phyloP scores from a whole-genome alignment of 2,888 invertebrate genomes.

The Boloria euphrosyne region DNA sequence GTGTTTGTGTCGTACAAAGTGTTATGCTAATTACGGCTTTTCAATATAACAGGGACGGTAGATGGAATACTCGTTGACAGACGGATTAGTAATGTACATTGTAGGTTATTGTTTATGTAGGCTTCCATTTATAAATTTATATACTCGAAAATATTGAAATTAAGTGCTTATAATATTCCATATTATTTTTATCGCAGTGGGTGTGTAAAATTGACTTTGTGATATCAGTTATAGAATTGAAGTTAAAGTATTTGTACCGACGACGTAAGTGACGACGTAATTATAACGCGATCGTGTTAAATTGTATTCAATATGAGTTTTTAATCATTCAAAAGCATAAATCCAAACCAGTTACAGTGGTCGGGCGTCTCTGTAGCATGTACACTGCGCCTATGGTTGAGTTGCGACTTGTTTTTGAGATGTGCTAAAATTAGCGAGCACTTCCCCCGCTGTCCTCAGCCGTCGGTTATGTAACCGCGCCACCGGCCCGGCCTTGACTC shows the following conservation, averaged over 20 bases:
- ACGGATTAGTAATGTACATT: no score
- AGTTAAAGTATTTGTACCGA: slow-evolving; percentile 9
- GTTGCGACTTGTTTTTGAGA: slow-evolving; percentile 67
- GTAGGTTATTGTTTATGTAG: no score
- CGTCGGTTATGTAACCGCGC: slow-evolving; percentile 72
- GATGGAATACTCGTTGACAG: slow-evolving; percentile 8
- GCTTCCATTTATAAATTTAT: no score
- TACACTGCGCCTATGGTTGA: slow-evolving; percentile 54
- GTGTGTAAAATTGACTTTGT: slow-evolving; percentile 21
- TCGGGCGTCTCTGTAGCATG: slow-evolving; percentile 36
- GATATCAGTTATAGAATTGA: slow-evolving; percentile 17
- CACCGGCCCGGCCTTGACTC: slow-evolving; percentile 77
- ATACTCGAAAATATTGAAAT: neutral
- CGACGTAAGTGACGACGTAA: neutral
- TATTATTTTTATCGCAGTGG: slow-evolving; percentile 3
- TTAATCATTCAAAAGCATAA: slow-evolving; percentile 7
- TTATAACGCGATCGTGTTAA: neutral
- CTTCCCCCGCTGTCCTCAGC: slow-evolving; percentile 60
- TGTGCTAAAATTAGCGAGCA: slow-evolving; percentile 75
- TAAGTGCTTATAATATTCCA: slow-evolving; percentile 11
- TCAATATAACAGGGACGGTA: slow-evolving; percentile 18
- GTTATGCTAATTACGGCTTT: slow-evolving; percentile 23
- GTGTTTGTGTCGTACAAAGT: slow-evolving; percentile 29
- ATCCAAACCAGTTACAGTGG: slow-evolving; percentile 41
- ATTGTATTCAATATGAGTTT: neutral